Evolutionary conservation across 2,113 vertebrate genomes (phyloP).

Genomic region (Myiopsitta monachus): DNA sequence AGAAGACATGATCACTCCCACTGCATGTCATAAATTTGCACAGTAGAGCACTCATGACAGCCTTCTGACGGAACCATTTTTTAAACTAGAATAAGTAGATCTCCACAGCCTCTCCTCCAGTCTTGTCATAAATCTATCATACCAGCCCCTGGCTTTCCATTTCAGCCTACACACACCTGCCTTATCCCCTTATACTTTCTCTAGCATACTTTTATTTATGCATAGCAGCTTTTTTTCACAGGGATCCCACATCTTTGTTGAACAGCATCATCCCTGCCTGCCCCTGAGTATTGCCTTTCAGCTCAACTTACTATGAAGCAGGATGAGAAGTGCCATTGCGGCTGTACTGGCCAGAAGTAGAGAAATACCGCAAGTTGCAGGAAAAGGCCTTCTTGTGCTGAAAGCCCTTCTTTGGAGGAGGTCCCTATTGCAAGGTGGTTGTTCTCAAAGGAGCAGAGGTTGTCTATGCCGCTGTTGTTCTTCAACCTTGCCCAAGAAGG

Average conservation of each 20-base stretch:
- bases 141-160: conserved; percentile 20
- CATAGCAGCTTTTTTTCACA: neutral
- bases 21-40: conserved; percentile 42
- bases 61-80: conserved; percentile 31
- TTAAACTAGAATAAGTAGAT: conserved; percentile 29
- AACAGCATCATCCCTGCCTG: neutral
- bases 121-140: conserved; percentile 53
- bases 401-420: neutral
- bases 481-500: neutral
- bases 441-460: neutral
- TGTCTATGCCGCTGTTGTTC: neutral
- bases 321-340: neutral
- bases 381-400: neutral
- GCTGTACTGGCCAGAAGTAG: neutral
- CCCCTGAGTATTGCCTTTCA: neutral
- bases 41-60: conserved; percentile 6
- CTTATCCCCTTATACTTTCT: neutral
- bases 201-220: neutral
- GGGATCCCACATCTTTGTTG: neutral
- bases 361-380: neutral
- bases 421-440: neutral
- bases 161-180: conserved; percentile 52
- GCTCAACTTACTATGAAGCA: neutral
- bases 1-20: conserved; percentile 49
- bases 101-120: conserved; percentile 22